Base-by-base conservation (phyloP, 2,888 invertebrate genomes). In the Nebria salina region DNA sequence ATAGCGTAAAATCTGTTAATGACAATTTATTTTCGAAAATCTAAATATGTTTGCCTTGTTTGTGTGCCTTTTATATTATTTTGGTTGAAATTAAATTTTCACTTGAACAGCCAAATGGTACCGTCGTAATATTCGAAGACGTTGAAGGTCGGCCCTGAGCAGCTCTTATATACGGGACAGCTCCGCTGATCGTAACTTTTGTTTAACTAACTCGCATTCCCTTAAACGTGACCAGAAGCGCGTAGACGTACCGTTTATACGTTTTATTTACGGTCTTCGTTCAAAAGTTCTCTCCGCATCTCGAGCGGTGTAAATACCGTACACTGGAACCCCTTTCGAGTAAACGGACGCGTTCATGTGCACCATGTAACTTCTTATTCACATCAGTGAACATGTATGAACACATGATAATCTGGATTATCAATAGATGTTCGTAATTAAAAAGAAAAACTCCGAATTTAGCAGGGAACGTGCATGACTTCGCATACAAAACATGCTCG, bases 161-260 rank as follows among this genome's bases (percentile, higher is more conserved):
- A 11, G 20, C 43, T 54, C n/a, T 43, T 75, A 64, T 75, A 65
- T 34, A 75, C 64, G 75, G 64, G 64, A 75, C 64, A 75, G 26
- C 64, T 75, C 64, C 64, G 26, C 25, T 64, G 54, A 75, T 75
- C 75, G 65, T 64, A 75, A 75, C 76, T 76, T 76, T 76, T 76
- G 76, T 76, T 76, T 65, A 76, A 76, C 66, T 66, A 66, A 66
- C 76, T 41, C 66, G 41, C 65, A 41, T 66, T 66, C 41, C 41
- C 76, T 66, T 34, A 75, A 76, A 76, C 76, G 76, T 75, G 75
- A 75, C 75, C 75, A 75, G 75, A 75, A 26, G 64, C 75, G 75
- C 65, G 65, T 54, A 76, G 65, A 65, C 34, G 41, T 76, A 64
- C 65, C 65, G 25, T 75, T 65, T 65, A 66, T 66, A 76, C 66